Evolutionary conservation across 2,888 invertebrate species (phyloP).

Genomic region (Tanypteryx hageni): DNA sequence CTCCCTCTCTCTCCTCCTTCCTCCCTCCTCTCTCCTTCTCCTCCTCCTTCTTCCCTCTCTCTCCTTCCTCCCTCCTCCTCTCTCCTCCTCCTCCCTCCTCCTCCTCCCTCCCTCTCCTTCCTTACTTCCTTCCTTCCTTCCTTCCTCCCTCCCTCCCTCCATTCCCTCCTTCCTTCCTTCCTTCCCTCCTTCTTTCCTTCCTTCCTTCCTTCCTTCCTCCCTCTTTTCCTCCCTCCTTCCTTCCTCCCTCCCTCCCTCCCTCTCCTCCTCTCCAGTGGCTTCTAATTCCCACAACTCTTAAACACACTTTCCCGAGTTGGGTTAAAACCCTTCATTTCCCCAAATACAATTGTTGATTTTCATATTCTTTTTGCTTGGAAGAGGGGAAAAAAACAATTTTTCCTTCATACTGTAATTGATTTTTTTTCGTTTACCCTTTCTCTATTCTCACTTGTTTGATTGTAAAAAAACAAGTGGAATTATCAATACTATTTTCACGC

Average conservation of each 20-base stretch:
- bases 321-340: no score
- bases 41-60: neutral
- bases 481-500: no score
- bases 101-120: neutral
- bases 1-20: neutral
- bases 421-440: no score
- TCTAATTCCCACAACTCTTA: neutral
- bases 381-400: no score
- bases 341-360: no score
- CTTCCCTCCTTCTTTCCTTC: neutral
- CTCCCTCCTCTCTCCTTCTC: neutral
- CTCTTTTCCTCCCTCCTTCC: neutral
- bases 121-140: neutral
- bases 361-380: no score
- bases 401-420: no score
- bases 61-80: neutral
- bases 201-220: neutral
- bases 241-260: neutral
- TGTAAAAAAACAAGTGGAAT: no score
- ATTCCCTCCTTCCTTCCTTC: neutral
- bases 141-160: neutral
- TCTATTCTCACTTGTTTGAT: no score
- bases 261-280: neutral
- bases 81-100: neutral
- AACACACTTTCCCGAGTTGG: no score